Percentiles rank a stretch among this genome's conserved stretches.
These are phyloP conservation scores for Spea multiplicata DNA, from an alignment of 2,113 vertebrate genomes.

Conservation along the genomic window DNA sequence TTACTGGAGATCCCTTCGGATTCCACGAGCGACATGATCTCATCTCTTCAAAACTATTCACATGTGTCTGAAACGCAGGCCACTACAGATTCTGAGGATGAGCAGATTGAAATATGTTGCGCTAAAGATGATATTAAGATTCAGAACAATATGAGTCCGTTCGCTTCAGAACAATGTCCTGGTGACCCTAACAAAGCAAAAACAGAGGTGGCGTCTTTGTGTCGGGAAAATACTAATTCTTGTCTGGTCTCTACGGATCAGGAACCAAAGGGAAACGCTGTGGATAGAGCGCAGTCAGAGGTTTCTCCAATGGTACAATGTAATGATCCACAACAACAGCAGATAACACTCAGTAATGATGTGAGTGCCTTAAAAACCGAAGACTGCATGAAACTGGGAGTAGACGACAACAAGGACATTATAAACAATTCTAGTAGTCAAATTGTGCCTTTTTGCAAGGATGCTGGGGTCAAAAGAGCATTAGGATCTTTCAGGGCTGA, in stretches of 20 bases:
- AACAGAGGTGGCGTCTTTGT: constrained; percentile 17
- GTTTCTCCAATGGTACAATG: constrained; percentile 37
- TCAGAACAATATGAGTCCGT: constrained; percentile 4
- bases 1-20: constrained; percentile 53
- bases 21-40: constrained; percentile 21
- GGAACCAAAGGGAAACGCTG: constrained; percentile 5
- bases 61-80: constrained; percentile 36
- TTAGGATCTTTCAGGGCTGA: not conserved
- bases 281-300: constrained; percentile 39
- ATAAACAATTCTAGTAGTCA: constrained; percentile 28
- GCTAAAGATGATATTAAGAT: not conserved
- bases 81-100: constrained; percentile 72
- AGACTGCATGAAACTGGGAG: constrained; percentile 5
- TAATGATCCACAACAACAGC: constrained; percentile 46
- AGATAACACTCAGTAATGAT: constrained; percentile 22
- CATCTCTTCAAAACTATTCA: not conserved
- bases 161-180: not conserved
- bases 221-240: constrained; percentile 44
- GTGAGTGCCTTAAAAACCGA: constrained; percentile 47
- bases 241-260: constrained; percentile 15
- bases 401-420: not conserved
- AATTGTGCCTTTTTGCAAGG: constrained; percentile 7
- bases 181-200: constrained; percentile 14
- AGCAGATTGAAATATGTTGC: constrained; percentile 81
- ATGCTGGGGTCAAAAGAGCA: not conserved